Base-by-base conservation (phyloP, 1,140 invertebrate genomes). In the Tetragonula clypearis region DNA sequence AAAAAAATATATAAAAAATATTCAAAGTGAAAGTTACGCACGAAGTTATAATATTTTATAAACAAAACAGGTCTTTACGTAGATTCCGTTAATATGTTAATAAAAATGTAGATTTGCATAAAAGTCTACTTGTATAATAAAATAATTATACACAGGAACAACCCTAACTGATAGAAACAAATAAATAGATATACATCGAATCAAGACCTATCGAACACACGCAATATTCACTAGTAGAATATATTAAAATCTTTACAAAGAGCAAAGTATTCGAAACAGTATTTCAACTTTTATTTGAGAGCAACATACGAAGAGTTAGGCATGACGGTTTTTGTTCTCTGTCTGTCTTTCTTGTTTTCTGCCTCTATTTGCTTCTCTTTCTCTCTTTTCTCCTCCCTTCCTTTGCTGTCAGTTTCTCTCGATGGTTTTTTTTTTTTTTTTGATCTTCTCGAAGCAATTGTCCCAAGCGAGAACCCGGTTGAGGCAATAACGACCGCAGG, bases 381-480 rank as follows among this genome's bases (percentile, higher is more conserved):
- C n/a, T 30, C n/a, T 41, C 15, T 6, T 1, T 26, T 26, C 30
- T 30, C 30, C 30, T 30, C 30, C 30, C 30, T 30, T 26, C 23
- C 35, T 69, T 56, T 49, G 26, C 71, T 74, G 60, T 82, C 79
- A 74, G 71, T 85, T 82, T 82, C 79, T 85, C 79, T 73, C 71
- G 30, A 79, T 84, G 82, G 76, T 84, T 68, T 84, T 30, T 84
- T 84, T 84, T 84, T 84, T 68, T 84, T 30, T 84, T 84, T 84
- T 84, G 58, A 84, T 84, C 82, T 84, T 84, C 58, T 79, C 82
- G 49, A 72, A 84, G 82, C 68, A 84, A 84, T 84, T 84, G 82
- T 79, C 77, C 82, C 82, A 84, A 84, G 82, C 82, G 82, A 84
- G 82, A 84, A 84, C 82, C 82, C 77, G 82, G 76, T 84, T 79